These are phyloP conservation scores for Tinea semifulvella DNA, from an alignment of 2,888 invertebrate genomes.

Conservation along the genomic window DNA sequence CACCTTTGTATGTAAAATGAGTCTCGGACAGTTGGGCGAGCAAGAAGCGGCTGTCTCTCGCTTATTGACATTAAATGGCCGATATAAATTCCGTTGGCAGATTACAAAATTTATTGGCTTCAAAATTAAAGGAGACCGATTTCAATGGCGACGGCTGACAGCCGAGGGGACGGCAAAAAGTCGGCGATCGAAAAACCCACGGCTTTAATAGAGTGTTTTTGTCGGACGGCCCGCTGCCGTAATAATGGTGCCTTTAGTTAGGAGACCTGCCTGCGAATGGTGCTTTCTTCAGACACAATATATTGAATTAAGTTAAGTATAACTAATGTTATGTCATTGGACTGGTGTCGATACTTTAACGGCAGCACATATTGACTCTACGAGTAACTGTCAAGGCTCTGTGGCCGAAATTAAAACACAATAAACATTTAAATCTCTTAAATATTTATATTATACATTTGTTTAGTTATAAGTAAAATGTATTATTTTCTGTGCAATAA, in stretches of 20 bases:
- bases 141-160: conserved; percentile 59
- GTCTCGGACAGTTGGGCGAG: conserved; percentile 37
- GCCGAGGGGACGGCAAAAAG: conserved; percentile 34
- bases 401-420: too few relatives aligned
- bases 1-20: conserved; percentile 59
- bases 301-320: too few relatives aligned
- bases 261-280: too few relatives aligned
- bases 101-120: conserved; percentile 63
- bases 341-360: too few relatives aligned
- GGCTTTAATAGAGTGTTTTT: conserved; percentile 38
- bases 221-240: conserved; percentile 20
- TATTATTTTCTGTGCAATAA: too few relatives aligned
- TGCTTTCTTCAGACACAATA: too few relatives aligned
- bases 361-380: too few relatives aligned
- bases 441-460: too few relatives aligned
- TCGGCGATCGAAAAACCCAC: conserved; percentile 39
- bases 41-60: conserved; percentile 39
- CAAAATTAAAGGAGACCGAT: conserved; percentile 64
- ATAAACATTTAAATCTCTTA: too few relatives aligned
- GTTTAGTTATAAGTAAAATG: too few relatives aligned
- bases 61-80: conserved; percentile 60
- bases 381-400: too few relatives aligned
- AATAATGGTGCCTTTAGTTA: conserved; percentile 3
- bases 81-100: conserved; percentile 63
- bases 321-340: too few relatives aligned